Evolutionary conservation across 2,113 vertebrate genomes (phyloP).

Genomic region (Callocephalon fimbriatum): DNA sequence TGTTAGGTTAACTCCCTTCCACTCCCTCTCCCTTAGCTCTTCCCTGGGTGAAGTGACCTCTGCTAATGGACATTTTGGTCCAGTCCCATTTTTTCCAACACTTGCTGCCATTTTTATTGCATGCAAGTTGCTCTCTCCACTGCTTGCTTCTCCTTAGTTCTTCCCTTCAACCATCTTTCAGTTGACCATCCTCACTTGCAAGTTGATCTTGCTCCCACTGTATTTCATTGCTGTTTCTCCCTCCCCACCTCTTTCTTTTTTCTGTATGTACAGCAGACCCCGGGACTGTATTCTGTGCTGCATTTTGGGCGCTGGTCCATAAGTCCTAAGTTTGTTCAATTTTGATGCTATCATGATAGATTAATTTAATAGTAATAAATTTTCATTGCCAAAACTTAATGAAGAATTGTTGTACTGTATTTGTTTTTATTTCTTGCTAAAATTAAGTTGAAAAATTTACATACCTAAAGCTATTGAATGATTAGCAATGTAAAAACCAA

Average conservation of each 20-base stretch:
- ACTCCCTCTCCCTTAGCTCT: neutral
- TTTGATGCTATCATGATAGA: neutral
- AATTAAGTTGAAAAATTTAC: conserved; percentile 33
- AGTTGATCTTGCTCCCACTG: neutral
- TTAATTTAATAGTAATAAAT: neutral
- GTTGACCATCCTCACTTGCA: neutral
- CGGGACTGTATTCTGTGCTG: neutral
- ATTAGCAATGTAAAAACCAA: conserved; percentile 13
- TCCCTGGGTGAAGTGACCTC: neutral
- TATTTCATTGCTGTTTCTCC: neutral
- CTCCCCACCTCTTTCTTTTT: neutral
- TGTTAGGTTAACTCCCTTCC: neutral
- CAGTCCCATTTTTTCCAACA: neutral
- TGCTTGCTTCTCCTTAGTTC: neutral
- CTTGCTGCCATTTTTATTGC: neutral
- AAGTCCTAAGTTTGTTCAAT: neutral
- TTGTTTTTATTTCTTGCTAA: conserved; percentile 22
- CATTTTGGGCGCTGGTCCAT: neutral
- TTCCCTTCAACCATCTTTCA: neutral
- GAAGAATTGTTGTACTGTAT: neutral
- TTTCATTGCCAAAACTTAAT: neutral
- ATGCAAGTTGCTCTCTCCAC: neutral
- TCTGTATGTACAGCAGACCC: neutral
- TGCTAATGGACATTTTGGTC: neutral
- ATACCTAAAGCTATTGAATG: neutral